Percentiles rank a stretch among this genome's conserved stretches.
Conservation (phyloP, 2,797 vertebrate genomes). For the Champsocephalus esox region DNA sequence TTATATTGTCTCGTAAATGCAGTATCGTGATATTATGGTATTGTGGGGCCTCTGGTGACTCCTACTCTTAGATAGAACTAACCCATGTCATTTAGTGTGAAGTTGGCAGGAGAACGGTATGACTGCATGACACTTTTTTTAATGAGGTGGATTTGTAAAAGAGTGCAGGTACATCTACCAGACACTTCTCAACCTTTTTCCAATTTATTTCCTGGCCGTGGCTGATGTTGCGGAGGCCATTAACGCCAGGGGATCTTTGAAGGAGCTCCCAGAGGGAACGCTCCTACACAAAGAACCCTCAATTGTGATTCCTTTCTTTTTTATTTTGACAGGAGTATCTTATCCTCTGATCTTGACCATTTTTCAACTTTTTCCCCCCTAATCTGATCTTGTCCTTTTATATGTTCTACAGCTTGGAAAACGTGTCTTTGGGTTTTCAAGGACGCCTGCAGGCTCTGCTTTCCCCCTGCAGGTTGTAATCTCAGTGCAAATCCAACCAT, state of each 20-base stretch:
- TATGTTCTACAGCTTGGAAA: slow-evolving; percentile 46
- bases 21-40: too few species aligned
- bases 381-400: slow-evolving; percentile 70
- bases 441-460: slow-evolving; percentile 57
- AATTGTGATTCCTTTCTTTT: slow-evolving; percentile 52
- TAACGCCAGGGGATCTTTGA: slow-evolving; percentile 58
- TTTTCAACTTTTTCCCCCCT: slow-evolving; percentile 36
- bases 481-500: slow-evolving; percentile 69
- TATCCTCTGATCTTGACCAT: slow-evolving; percentile 64
- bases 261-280: slow-evolving; percentile 52
- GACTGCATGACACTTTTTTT: background rate
- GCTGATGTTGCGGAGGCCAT: slow-evolving; percentile 65
- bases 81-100: background rate
- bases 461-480: slow-evolving; percentile 66
- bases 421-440: slow-evolving; percentile 59
- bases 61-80: too few species aligned
- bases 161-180: slow-evolving; percentile 27
- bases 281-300: slow-evolving; percentile 42
- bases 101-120: background rate
- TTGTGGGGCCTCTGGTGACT: too few species aligned
- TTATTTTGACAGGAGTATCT: slow-evolving; percentile 51
- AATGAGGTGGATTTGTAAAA: slow-evolving; percentile 28
- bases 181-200: slow-evolving; percentile 43
- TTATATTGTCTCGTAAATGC: too few species aligned
- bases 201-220: slow-evolving; percentile 72